These are phyloP conservation scores for Onthophagus taurus DNA, from an alignment of 1,140 invertebrate species.

Conservation along the genomic window DNA sequence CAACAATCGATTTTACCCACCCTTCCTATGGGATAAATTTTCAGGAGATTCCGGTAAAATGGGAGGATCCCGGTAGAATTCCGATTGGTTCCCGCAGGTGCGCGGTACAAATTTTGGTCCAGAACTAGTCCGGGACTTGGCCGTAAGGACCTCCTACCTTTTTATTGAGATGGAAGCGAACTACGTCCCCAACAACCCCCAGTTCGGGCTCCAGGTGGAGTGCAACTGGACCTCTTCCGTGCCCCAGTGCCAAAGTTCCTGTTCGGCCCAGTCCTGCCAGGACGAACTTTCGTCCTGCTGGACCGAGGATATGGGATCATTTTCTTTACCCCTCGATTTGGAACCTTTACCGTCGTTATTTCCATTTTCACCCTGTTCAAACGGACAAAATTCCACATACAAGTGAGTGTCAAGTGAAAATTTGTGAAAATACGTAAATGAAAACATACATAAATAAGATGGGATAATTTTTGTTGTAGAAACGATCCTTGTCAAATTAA, in stretches of 20 bases:
- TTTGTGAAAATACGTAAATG: no score
- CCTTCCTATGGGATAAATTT: no score
- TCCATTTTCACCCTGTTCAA: slow-evolving; percentile 61
- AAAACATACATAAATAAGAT: no score
- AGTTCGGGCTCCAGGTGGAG: slow-evolving; percentile 37
- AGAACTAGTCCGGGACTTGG: no score
- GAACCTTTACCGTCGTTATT: slow-evolving; percentile 65
- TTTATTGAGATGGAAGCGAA: slow-evolving; percentile 31
- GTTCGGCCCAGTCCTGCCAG: slow-evolving; percentile 9
- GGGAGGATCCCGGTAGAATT: no score
- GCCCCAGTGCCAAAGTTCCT: slow-evolving; percentile 12
- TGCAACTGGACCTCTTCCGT: slow-evolving; percentile 30
- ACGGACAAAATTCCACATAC: slow-evolving; percentile 47
- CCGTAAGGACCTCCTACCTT: slow-evolving; percentile 3
- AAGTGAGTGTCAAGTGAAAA: slow-evolving; percentile 47
- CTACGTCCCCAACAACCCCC: slow-evolving; percentile 37
- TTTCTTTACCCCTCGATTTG: slow-evolving; percentile 64
- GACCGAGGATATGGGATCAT: slow-evolving; percentile 70
- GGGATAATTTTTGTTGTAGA: no score
- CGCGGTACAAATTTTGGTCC: no score
- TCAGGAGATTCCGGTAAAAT: no score
- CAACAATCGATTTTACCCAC: no score
- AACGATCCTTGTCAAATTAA: slow-evolving; percentile 18
- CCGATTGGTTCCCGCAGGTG: no score
- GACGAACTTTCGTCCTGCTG: slow-evolving; percentile 30